Percentiles rank a stretch among this genome's conserved stretches.
Evolutionary conservation across 2,888 invertebrate genomes (phyloP).

Genomic region (Apamea monoglypha): DNA sequence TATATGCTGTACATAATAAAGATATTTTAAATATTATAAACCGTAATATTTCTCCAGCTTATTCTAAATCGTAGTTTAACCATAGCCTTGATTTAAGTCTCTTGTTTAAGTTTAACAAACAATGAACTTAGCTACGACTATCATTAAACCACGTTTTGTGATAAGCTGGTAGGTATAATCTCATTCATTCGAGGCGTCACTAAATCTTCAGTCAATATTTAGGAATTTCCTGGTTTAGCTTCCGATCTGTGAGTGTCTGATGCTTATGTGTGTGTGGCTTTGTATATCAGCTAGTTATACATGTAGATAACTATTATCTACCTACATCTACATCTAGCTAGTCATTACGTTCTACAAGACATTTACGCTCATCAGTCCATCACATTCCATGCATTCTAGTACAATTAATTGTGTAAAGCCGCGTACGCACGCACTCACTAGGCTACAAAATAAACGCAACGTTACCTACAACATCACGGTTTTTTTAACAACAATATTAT

Average conservation of each 20-base stretch:
- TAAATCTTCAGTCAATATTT: background rate
- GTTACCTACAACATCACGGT: background rate
- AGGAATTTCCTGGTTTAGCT: background rate
- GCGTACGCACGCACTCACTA: background rate
- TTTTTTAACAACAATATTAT: background rate
- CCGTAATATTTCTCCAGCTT: background rate
- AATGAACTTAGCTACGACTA: background rate
- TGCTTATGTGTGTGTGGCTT: background rate
- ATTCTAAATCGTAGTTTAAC: background rate
- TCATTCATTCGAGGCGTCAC: background rate
- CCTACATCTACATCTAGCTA: background rate
- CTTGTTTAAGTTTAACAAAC: background rate
- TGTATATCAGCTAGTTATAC: background rate
- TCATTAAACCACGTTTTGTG: background rate
- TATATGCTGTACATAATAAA: too few species aligned
- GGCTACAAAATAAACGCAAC: background rate
- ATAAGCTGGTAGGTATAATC: background rate
- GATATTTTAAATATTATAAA: too few species aligned
- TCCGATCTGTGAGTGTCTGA: background rate
- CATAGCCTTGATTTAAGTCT: background rate
- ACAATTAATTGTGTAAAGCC: conserved; percentile 13
- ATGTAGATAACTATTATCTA: background rate
- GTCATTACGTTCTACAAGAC: conserved; percentile 15
- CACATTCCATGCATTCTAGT: conserved; percentile 20
- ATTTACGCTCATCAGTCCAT: conserved; percentile 1